Conservation (phyloP, 2,888 invertebrate genomes). For the Prenolepis imparis region DNA sequence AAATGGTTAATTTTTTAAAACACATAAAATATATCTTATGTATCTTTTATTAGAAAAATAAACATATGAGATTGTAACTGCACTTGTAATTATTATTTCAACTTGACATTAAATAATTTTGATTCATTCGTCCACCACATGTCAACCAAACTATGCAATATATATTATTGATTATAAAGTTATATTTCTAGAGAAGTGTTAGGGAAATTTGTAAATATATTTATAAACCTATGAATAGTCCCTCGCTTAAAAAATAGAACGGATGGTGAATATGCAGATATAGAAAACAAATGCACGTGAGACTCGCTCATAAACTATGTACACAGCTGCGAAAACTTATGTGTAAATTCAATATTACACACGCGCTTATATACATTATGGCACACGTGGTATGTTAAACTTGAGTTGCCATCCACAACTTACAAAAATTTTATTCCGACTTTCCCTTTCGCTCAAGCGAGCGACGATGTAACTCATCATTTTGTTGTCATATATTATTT, state of each 20-base stretch:
- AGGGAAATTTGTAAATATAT: not conserved
- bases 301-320: conserved; percentile 14
- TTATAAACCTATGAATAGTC: not conserved
- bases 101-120: not conserved
- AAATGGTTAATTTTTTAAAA: not conserved
- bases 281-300: conserved; percentile 45
- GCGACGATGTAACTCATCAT: conserved; percentile 14
- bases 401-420: conserved; percentile 32
- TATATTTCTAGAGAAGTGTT: not conserved
- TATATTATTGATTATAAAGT: conserved; percentile 17
- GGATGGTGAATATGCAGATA: not conserved
- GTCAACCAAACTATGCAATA: not conserved
- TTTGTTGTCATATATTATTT: conserved; percentile 10
- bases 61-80: not conserved
- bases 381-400: not conserved
- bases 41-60: not conserved
- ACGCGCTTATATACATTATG: not conserved
- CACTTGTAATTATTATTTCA: not conserved
- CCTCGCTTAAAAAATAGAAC: conserved; percentile 13
- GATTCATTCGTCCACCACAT: not conserved
- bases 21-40: too few relatives aligned
- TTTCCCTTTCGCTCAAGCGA: conserved; percentile 28
- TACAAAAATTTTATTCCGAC: conserved; percentile 34
- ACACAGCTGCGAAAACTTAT: conserved; percentile 54
- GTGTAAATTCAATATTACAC: conserved; percentile 57